Percentiles rank a stretch among this genome's conserved stretches.
These are phyloP conservation scores for Psittacara wagleri DNA, from an alignment of 2,113 vertebrate species.

Conservation along the genomic window DNA sequence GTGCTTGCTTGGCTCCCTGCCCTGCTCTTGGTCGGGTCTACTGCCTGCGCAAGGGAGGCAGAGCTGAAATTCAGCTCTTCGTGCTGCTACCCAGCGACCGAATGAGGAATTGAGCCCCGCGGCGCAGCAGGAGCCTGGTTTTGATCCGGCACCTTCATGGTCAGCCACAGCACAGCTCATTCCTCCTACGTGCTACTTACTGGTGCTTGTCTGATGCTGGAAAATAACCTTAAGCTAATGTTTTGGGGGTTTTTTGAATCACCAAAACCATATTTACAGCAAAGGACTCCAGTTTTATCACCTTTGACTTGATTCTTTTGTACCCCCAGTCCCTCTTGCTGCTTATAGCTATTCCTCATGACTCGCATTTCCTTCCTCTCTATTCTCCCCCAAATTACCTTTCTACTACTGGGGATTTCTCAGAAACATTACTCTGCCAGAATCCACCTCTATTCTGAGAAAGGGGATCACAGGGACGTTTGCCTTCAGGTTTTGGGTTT, in stretches of 20 bases:
- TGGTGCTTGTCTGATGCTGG: neutral
- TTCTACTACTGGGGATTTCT: neutral
- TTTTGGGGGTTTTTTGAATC: neutral
- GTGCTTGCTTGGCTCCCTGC: neutral
- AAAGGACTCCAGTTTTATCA: neutral
- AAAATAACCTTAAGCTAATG: neutral
- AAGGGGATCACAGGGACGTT: neutral
- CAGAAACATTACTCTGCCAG: neutral
- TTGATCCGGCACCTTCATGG: neutral
- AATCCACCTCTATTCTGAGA: neutral
- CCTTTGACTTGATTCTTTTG: neutral
- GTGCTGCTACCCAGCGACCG: neutral
- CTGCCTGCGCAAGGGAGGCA: neutral
- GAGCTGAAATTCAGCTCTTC: neutral
- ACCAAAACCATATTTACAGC: neutral
- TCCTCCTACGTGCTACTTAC: neutral
- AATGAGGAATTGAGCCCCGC: neutral
- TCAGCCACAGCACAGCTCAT: neutral
- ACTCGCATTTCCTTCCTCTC: neutral
- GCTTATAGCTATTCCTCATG: neutral
- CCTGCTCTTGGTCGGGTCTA: neutral
- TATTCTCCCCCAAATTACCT: neutral
- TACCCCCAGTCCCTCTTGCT: neutral
- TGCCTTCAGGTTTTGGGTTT: neutral
- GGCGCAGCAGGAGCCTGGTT: neutral